Evolutionary conservation across 2,888 invertebrate species (phyloP).

Genomic region (Lithophane ornitopus): DNA sequence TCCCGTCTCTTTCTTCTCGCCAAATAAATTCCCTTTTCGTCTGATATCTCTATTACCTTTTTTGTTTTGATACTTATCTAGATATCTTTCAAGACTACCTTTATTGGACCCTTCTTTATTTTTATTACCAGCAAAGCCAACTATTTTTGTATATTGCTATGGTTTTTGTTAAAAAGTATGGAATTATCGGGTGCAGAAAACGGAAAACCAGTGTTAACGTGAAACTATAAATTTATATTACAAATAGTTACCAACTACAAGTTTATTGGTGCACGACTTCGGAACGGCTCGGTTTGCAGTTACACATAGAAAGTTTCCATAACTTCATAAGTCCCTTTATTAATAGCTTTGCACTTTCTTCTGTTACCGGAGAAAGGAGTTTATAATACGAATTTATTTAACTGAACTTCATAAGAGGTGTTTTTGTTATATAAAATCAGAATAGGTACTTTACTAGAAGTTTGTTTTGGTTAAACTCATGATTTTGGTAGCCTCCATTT

Average conservation of each 20-base stretch:
- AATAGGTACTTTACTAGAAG: slow-evolving; percentile 20
- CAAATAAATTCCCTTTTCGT: slow-evolving; percentile 86
- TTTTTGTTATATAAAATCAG: slow-evolving; percentile 35
- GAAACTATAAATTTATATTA: slow-evolving; percentile 85
- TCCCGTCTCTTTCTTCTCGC: slow-evolving; percentile 81
- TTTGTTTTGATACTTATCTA: slow-evolving; percentile 70
- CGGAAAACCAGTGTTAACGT: slow-evolving; percentile 75
- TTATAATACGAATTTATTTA: slow-evolving; percentile 58
- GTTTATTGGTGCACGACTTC: slow-evolving; percentile 87
- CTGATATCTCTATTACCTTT: slow-evolving; percentile 83
- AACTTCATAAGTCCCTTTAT: slow-evolving; percentile 88
- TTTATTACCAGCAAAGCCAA: slow-evolving; percentile 36
- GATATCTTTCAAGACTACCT: slow-evolving; percentile 43
- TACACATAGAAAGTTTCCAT: slow-evolving; percentile 84
- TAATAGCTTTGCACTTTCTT: slow-evolving; percentile 85
- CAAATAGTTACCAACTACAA: slow-evolving; percentile 87
- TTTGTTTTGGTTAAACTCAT: slow-evolving; percentile 9
- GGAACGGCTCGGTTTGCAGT: slow-evolving; percentile 82
- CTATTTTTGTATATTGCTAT: slow-evolving; percentile 2
- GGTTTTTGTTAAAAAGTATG: slow-evolving; percentile 11
- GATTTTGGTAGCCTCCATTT: neutral
- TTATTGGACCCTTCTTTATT: slow-evolving; percentile 44
- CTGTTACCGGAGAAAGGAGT: slow-evolving; percentile 65
- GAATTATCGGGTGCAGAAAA: slow-evolving; percentile 57
- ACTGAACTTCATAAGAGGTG: slow-evolving; percentile 52